A percentile compares a stretch with the other conserved stretches of the same genome.
Evolutionary conservation across 2,797 vertebrate species (phyloP).

Genomic region (Todus mexicanus): DNA sequence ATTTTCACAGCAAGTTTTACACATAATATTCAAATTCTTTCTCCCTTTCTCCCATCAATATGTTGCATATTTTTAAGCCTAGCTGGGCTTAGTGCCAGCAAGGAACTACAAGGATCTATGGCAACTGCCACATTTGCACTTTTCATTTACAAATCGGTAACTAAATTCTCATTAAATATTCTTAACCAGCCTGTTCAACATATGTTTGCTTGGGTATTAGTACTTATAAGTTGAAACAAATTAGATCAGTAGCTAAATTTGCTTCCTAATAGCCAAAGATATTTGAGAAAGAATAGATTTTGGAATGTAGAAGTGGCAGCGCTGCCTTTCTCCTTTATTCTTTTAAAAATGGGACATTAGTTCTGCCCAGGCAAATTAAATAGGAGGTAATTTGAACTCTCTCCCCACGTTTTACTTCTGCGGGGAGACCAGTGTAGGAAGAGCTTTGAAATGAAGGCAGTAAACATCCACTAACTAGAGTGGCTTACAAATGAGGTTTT

Average conservation of each 20-base stretch:
- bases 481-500: not conserved
- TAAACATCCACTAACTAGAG: not conserved
- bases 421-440: not conserved
- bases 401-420: not conserved
- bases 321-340: not conserved
- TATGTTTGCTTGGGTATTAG: conserved; percentile 64
- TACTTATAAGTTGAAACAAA: conserved; percentile 62
- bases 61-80: conserved; percentile 42
- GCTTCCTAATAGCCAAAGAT: conserved; percentile 45
- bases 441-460: not conserved
- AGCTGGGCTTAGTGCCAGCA: conserved; percentile 53
- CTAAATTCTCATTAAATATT: conserved; percentile 62
- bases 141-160: conserved; percentile 52
- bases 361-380: not conserved
- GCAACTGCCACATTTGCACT: conserved; percentile 48
- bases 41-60: conserved; percentile 1
- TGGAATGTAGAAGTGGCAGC: not conserved
- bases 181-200: conserved; percentile 54
- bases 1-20: conserved; percentile 49
- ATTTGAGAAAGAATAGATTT: conserved; percentile 14
- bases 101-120: conserved; percentile 39
- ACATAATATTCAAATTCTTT: conserved; percentile 18
- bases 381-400: not conserved
- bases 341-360: not conserved
- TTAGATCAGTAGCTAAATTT: conserved; percentile 61